Percentiles rank a stretch among this genome's conserved stretches.
These are phyloP conservation scores for Thecophora atra DNA, from an alignment of 2,888 invertebrate species.

Conservation along the genomic window DNA sequence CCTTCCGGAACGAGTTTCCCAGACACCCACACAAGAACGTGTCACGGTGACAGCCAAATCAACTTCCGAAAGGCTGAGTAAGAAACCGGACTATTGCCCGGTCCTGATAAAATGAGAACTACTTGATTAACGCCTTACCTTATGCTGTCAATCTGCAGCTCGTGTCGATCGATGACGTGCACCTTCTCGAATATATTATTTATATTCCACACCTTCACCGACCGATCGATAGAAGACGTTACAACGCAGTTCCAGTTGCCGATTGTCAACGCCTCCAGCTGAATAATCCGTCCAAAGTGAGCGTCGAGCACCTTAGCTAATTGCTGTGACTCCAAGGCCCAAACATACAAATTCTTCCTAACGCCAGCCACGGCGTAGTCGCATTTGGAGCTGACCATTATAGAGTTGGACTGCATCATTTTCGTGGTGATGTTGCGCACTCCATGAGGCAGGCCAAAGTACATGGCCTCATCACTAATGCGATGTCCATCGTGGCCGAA, in stretches of 20 bases:
- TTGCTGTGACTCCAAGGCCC: conserved; percentile 83
- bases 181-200: conserved; percentile 98
- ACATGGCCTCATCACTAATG: conserved; percentile 70
- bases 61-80: conserved; percentile 81
- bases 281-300: conserved; percentile 95
- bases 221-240: conserved; percentile 96
- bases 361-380: conserved; percentile 96
- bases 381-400: conserved; percentile 89
- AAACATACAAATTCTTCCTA: conserved; percentile 93
- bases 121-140: conserved; percentile 68
- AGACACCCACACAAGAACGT: conserved; percentile 92
- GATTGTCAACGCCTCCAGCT: conserved; percentile 85
- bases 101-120: neutral
- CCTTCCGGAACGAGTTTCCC: conserved; percentile 88
- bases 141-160: conserved; percentile 92
- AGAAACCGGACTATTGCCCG: neutral
- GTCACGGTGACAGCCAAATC: conserved; percentile 92
- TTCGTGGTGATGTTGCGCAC: conserved; percentile 93
- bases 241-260: conserved; percentile 94
- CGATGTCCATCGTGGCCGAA: conserved; percentile 68
- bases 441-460: conserved; percentile 81
- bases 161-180: conserved; percentile 94
- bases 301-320: conserved; percentile 94
- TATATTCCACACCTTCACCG: conserved; percentile 96
- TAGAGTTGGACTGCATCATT: conserved; percentile 89